Percentiles rank a stretch among this genome's conserved stretches.
Evolutionary conservation across 2,797 vertebrate species (phyloP).

Genomic region (Echeneis naucrates): DNA sequence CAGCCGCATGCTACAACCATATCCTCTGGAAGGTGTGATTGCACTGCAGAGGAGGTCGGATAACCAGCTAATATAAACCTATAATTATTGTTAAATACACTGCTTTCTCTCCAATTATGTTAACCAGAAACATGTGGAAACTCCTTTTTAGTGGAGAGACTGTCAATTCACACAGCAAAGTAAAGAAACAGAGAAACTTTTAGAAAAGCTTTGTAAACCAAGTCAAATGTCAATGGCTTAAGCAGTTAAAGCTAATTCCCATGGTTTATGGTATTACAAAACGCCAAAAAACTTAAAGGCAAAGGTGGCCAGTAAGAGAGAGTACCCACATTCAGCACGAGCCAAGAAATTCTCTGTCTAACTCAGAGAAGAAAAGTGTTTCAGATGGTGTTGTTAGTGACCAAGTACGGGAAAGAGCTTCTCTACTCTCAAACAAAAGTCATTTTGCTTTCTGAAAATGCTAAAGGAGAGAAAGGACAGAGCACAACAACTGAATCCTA

Average conservation of each 20-base stretch:
- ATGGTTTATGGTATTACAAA: conserved; percentile 71
- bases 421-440: conserved; percentile 51
- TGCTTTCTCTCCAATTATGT: conserved; percentile 47
- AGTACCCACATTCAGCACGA: conserved; percentile 53
- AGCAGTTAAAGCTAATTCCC: conserved; percentile 71
- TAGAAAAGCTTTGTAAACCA: conserved; percentile 60
- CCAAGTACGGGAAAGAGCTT: conserved; percentile 36
- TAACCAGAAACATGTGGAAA: conserved; percentile 42
- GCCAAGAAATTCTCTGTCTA: conserved; percentile 72
- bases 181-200: conserved; percentile 45
- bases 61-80: conserved; percentile 47
- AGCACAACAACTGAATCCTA: conserved; percentile 47
- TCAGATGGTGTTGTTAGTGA: conserved; percentile 49
- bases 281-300: conserved; percentile 54
- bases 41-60: conserved; percentile 18
- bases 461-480: conserved; percentile 43
- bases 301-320: conserved; percentile 58
- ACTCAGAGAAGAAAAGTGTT: conserved; percentile 64
- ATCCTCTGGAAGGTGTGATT: conserved; percentile 21
- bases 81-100: conserved; percentile 54
- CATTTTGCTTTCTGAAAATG: conserved; percentile 55
- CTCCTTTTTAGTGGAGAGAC: conserved; percentile 17
- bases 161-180: conserved; percentile 25
- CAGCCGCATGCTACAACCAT: conserved; percentile 19
- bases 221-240: conserved; percentile 66